A percentile compares a stretch with the other conserved stretches of the same genome.
Conservation (phyloP, 2,797 vertebrate species). For the Ceryle rudis region DNA sequence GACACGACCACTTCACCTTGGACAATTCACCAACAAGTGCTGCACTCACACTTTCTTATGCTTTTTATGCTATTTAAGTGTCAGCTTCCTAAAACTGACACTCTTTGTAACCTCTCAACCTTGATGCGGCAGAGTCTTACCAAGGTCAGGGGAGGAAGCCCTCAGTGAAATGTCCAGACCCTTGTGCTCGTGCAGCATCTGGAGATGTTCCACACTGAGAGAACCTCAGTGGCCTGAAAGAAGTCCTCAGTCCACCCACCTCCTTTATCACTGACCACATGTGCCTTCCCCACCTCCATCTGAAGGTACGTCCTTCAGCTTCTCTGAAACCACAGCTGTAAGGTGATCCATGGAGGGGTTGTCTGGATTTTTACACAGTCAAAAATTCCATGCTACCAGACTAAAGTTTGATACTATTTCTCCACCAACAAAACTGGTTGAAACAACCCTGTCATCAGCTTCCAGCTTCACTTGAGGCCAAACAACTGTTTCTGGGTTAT, state of each 20-base stretch:
- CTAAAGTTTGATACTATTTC: neutral
- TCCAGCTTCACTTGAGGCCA: neutral
- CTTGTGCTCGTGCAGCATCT: rapidly evolving
- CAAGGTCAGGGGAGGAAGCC: neutral
- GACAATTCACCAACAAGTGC: neutral
- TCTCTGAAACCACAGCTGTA: neutral
- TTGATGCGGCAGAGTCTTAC: neutral
- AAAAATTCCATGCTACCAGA: neutral
- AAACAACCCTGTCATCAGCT: neutral
- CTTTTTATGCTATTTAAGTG: neutral
- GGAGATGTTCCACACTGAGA: neutral
- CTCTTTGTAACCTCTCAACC: neutral
- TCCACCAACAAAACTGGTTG: neutral
- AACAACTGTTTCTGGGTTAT: neutral
- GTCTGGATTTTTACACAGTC: neutral
- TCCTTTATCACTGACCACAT: neutral
- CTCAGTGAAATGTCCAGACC: neutral
- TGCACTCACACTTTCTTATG: rapidly evolving
- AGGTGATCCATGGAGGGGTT: neutral
- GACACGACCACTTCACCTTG: neutral
- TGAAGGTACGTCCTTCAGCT: neutral
- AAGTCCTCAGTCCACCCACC: neutral
- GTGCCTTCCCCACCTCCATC: neutral
- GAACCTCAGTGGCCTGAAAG: neutral
- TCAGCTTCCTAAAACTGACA: neutral